Evolutionary conservation across 2,797 vertebrate species (phyloP), one percentile per base, ranked within the genome.

Genomic region (Phataginus tetradactyla): DNA sequence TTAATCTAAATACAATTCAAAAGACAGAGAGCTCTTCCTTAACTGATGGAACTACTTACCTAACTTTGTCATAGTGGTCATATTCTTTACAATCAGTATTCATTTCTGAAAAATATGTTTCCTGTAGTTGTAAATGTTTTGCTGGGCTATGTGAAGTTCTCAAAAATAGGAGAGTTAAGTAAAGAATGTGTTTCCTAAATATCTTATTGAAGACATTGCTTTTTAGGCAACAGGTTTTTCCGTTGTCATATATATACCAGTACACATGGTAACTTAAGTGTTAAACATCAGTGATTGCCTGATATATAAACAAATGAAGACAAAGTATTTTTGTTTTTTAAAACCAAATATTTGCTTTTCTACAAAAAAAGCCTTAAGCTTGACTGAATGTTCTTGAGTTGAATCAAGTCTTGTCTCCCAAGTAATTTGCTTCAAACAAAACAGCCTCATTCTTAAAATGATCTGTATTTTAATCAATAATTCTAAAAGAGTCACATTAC

Each of bases 381-480:
- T 90, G 71, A 96, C 53, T 90, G 71, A 96, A 92, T 55, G 69
- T 69, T 88, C 59, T 95, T 96, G 66, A 80, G 32, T 23, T 89
- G 61, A 96, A 85, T 88, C 85, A 88, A 84, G 39, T 78, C 49
- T 93, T 87, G 10, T 87, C 71, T 93, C 45, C 71, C 45, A 92
- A 85, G 37, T 83, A 69, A 86, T 91, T 78, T 94, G 34, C 51
- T 90, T 96, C 59, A 75, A 95, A 69, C 49, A 92, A 96, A 97
- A 84, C 34, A 91, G 49, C 5, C 15, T 79, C 90, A 34, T 97
- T 95, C 74, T 29, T 86, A 93, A 64, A 97, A 66, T 91, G 17
- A 79, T 39, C 12, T 37, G 55, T 71, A 92, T 81, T 89, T 90
- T 91, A 94, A 87, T 51, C 37, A 95, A 63, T 85, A 95, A 75